These are phyloP conservation scores for Discoglossus pictus DNA, from an alignment of 2,797 vertebrate genomes.

Conservation along the genomic window DNA sequence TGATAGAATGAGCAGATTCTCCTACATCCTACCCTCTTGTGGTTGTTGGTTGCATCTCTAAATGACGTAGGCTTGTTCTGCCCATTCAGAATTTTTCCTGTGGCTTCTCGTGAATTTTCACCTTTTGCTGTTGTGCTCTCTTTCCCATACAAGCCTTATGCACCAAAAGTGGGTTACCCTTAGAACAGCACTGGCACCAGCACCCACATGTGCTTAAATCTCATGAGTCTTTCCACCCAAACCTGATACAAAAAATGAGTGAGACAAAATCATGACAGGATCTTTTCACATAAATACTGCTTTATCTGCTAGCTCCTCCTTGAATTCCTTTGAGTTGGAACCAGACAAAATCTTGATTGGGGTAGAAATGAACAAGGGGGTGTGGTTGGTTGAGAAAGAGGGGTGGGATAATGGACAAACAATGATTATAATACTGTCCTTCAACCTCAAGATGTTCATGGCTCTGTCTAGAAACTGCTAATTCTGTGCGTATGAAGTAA, in stretches of 20 bases:
- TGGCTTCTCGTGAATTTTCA: slow-evolving; percentile 34
- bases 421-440: slow-evolving; percentile 17
- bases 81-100: slow-evolving; percentile 76
- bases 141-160: slow-evolving; percentile 65
- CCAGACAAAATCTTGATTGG: slow-evolving; percentile 38
- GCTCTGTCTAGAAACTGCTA: no score
- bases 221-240: slow-evolving; percentile 31
- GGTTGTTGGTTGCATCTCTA: slow-evolving; percentile 74
- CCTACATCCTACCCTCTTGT: slow-evolving; percentile 60
- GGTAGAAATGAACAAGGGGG: slow-evolving; percentile 24
- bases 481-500: no score
- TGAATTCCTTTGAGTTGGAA: slow-evolving; percentile 21
- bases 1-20: slow-evolving; percentile 44
- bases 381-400: slow-evolving; percentile 25
- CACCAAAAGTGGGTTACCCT: slow-evolving; percentile 22
- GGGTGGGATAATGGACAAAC: slow-evolving; percentile 24
- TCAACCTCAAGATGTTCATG: slow-evolving; percentile 13
- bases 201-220: slow-evolving; percentile 5
- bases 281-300: slow-evolving; percentile 50
- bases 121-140: slow-evolving; percentile 57
- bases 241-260: slow-evolving; percentile 12
- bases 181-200: slow-evolving; percentile 10
- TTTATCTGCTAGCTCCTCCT: slow-evolving; percentile 37
- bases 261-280: slow-evolving; percentile 28
- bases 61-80: slow-evolving; percentile 80